Evolutionary conservation across 2,797 vertebrate species (phyloP).

Genomic region (Gymnothorax reevesii): DNA sequence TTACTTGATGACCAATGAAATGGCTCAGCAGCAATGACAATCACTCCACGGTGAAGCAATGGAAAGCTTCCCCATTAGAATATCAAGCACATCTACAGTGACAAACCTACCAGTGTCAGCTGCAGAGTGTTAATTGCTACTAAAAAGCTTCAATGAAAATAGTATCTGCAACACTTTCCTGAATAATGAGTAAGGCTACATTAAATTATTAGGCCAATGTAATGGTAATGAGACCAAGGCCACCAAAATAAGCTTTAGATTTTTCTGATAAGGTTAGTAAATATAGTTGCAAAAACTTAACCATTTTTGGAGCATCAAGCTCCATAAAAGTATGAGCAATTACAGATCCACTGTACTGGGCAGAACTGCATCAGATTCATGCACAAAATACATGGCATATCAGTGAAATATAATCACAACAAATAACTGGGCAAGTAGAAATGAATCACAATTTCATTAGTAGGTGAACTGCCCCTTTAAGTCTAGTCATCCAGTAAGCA

Average conservation of each 20-base stretch:
- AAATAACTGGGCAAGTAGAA: too few species aligned
- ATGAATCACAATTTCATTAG: too few species aligned
- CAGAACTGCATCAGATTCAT: too few species aligned
- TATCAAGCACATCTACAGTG: not conserved
- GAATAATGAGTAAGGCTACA: conserved; percentile 3
- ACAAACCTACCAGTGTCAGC: not conserved
- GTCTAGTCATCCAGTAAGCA: conserved; percentile 53
- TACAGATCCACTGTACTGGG: too few species aligned
- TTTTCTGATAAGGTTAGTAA: not conserved
- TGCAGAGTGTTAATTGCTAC: not conserved
- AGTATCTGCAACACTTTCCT: not conserved
- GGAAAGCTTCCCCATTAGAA: not conserved
- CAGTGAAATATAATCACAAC: too few species aligned
- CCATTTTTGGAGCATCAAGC: too few species aligned
- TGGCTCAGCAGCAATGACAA: not conserved
- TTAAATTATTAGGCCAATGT: not conserved
- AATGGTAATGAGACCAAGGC: not conserved
- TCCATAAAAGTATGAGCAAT: too few species aligned
- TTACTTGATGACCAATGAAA: too few species aligned
- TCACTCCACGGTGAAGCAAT: not conserved
- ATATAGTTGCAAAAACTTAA: too few species aligned
- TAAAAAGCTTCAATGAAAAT: conserved; percentile 13
- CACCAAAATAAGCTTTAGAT: not conserved
- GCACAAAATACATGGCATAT: too few species aligned
- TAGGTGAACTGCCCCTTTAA: conserved; percentile 34